Evolutionary conservation across 2,797 vertebrate genomes (phyloP).

Genomic region (Spinus olivaceus): DNA sequence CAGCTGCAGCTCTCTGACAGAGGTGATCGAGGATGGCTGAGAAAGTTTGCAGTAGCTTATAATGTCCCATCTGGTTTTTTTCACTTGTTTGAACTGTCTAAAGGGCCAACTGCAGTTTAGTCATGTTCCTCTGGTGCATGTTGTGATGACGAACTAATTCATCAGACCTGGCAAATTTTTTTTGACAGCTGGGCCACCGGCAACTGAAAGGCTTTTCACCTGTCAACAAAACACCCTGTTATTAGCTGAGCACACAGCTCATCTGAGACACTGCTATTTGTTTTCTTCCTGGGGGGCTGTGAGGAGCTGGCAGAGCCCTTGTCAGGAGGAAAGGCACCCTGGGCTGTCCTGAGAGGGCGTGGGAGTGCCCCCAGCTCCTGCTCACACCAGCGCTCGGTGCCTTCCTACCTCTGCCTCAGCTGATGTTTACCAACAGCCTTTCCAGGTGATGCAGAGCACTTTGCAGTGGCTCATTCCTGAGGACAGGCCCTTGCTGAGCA

Average conservation of each 20-base stretch:
- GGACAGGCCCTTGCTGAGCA: not conserved
- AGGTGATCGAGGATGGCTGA: constrained; percentile 53
- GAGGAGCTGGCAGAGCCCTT: not conserved
- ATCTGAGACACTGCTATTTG: not conserved
- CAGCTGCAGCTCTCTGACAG: constrained; percentile 42
- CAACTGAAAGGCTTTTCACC: constrained; percentile 99
- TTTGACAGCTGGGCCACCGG: constrained; percentile 97
- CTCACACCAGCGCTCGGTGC: not conserved
- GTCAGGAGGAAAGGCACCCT: not conserved
- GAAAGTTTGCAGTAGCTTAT: constrained; percentile 62
- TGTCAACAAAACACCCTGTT: constrained; percentile 78
- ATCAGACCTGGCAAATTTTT: constrained; percentile 98
- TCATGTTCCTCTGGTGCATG: constrained; percentile 99
- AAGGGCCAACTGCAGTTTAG: constrained; percentile 91
- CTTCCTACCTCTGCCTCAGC: not conserved
- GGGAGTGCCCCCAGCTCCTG: not conserved
- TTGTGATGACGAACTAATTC: constrained; percentile 98
- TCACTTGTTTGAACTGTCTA: constrained; percentile 71
- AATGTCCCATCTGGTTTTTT: constrained; percentile 53
- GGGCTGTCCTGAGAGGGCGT: not conserved
- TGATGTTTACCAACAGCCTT: not conserved
- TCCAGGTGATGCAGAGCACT: not conserved
- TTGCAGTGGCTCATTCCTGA: not conserved
- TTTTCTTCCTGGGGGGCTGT: not conserved
- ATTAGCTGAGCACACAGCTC: constrained; percentile 36